Percentiles rank a stretch among this genome's conserved stretches.
These are phyloP conservation scores for Tylochromis polylepis DNA, from an alignment of 2,113 vertebrate species.

Conservation along the genomic window DNA sequence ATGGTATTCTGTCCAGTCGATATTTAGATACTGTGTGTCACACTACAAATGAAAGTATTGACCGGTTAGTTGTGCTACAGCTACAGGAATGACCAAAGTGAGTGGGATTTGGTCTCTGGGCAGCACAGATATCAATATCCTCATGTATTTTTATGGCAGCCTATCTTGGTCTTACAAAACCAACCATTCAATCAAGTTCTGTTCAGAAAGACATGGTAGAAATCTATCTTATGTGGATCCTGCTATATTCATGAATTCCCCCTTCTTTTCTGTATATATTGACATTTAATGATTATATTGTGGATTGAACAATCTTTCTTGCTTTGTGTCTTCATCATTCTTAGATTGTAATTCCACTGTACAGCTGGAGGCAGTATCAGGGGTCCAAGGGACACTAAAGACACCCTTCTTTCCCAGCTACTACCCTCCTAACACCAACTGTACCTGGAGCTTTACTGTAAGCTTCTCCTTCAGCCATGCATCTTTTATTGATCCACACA, in stretches of 20 bases:
- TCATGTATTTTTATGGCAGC: neutral
- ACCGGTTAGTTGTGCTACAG: neutral
- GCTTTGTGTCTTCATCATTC: neutral
- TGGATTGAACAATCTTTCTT: neutral
- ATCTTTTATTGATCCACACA: fast-evolving
- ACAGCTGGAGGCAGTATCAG: constrained; percentile 66
- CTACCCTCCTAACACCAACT: constrained; percentile 86
- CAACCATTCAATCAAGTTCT: neutral
- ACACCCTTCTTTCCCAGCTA: constrained; percentile 92
- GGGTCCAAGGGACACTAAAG: constrained; percentile 76
- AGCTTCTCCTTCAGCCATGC: constrained; percentile 11
- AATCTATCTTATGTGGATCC: neutral
- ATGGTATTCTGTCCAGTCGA: neutral
- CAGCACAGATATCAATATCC: neutral
- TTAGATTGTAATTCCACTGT: constrained; percentile 79
- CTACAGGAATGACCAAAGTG: neutral
- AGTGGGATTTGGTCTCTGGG: neutral
- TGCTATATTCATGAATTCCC: neutral
- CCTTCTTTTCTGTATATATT: neutral
- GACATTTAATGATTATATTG: neutral
- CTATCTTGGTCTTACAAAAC: neutral
- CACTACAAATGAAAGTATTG: neutral
- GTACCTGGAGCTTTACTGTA: constrained; percentile 88
- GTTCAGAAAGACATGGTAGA: neutral
- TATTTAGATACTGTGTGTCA: neutral